Evolutionary conservation across 2,797 vertebrate species (phyloP).

Genomic region (Ctenopoma kingsleyae): DNA sequence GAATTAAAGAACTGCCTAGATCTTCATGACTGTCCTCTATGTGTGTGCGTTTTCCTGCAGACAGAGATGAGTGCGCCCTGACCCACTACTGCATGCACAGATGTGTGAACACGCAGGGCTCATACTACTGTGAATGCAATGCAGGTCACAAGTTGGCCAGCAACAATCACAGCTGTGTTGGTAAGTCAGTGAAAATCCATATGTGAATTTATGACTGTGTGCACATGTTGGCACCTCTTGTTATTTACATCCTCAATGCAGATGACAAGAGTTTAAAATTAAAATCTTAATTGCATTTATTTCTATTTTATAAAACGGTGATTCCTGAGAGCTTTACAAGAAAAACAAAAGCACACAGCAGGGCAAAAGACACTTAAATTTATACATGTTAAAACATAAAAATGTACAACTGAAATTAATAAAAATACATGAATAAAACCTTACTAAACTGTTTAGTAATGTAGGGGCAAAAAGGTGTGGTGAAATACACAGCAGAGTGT

Average conservation of each 20-base stretch:
- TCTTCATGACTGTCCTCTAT: background rate
- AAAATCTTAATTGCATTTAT: slow-evolving; percentile 7
- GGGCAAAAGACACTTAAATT: too few relatives aligned
- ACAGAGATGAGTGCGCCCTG: slow-evolving; percentile 91
- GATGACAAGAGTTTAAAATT: background rate
- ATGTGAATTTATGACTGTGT: slow-evolving; percentile 5
- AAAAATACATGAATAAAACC: background rate
- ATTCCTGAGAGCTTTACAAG: background rate
- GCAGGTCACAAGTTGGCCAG: slow-evolving; percentile 91
- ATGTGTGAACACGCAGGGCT: slow-evolving; percentile 93
- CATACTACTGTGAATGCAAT: slow-evolving; percentile 96
- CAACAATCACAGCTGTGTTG: slow-evolving; percentile 96
- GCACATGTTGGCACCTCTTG: slow-evolving; percentile 9
- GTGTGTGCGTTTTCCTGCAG: slow-evolving; percentile 72
- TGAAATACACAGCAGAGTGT: background rate
- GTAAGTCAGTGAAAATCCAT: slow-evolving; percentile 83
- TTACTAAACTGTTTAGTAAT: background rate
- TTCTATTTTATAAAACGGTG: background rate
- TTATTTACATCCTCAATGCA: background rate
- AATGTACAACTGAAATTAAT: background rate
- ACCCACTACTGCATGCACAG: slow-evolving; percentile 94
- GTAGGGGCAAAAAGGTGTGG: background rate
- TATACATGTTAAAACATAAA: too few relatives aligned
- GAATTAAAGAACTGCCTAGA: background rate
- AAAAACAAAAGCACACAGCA: background rate